Percentiles rank a stretch among this genome's conserved stretches.
Evolutionary conservation across 2,888 invertebrate genomes (phyloP).

Genomic region (Cactoblastis cactorum): DNA sequence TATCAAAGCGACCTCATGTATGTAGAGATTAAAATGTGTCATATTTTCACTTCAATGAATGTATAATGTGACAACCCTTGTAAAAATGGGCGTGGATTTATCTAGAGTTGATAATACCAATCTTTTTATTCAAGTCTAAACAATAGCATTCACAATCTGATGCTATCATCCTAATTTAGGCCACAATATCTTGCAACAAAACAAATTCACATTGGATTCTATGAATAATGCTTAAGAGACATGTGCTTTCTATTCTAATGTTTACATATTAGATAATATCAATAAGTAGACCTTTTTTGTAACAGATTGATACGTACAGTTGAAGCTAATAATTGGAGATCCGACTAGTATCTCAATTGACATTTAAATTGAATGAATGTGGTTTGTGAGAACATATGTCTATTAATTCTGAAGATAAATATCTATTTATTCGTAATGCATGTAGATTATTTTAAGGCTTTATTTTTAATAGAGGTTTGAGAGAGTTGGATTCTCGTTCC

Average conservation of each 20-base stretch:
- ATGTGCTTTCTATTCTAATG: conserved; percentile 12
- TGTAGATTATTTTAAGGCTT: no score
- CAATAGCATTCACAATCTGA: conserved; percentile 13
- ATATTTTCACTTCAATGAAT: background rate
- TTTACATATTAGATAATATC: conserved; percentile 11
- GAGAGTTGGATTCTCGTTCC: no score
- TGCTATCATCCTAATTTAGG: conserved; percentile 13
- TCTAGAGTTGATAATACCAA: conserved; percentile 5
- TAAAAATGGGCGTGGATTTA: conserved; percentile 1
- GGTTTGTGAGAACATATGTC: background rate
- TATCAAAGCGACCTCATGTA: background rate
- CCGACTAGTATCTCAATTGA: background rate
- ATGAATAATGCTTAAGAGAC: conserved; percentile 11
- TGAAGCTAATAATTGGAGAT: background rate
- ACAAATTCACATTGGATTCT: conserved; percentile 7
- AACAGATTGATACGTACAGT: conserved; percentile 2
- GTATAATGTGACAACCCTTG: background rate
- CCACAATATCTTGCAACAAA: conserved; percentile 9
- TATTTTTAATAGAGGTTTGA: no score
- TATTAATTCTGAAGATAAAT: background rate
- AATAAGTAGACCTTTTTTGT: background rate
- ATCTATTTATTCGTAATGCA: no score
- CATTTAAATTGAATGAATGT: background rate
- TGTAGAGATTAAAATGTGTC: background rate
- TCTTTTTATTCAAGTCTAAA: conserved; percentile 1